Percentiles rank a stretch among this genome's conserved stretches.
phyloP scores from a whole-genome alignment of 2,797 vertebrate species.

The Rhabdomys pumilio region DNA sequence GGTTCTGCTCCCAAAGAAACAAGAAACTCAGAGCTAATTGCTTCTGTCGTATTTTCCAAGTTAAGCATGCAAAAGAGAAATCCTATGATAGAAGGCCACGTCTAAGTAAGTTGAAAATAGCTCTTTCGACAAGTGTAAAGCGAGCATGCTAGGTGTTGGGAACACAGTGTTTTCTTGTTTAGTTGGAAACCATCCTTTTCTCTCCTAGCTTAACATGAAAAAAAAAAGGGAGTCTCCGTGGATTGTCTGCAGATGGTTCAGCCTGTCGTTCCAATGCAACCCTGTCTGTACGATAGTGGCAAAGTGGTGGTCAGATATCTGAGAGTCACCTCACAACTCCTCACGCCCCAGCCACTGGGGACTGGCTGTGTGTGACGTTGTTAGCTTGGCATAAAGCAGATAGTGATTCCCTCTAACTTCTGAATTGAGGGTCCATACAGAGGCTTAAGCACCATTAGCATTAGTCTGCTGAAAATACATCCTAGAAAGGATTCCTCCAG shows the following conservation, averaged over 20 bases:
- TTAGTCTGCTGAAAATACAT: not conserved
- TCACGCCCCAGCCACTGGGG: not conserved
- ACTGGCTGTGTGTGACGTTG: not conserved
- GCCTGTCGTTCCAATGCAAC: not conserved
- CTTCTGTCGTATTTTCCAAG: not conserved
- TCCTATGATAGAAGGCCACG: not conserved
- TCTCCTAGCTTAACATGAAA: not conserved
- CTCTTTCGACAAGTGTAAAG: not conserved
- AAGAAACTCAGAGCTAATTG: too few relatives aligned
- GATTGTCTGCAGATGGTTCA: rapidly evolving
- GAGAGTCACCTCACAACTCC: not conserved
- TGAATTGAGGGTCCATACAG: not conserved
- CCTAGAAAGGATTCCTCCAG: too few relatives aligned
- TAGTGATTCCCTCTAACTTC: not conserved
- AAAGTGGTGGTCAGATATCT: not conserved
- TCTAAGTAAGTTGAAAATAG: conserved; percentile 18
- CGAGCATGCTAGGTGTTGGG: not conserved
- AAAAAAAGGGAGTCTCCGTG: too few relatives aligned
- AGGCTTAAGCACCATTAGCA: not conserved
- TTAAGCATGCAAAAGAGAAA: not conserved
- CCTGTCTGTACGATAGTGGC: not conserved
- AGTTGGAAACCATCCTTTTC: not conserved
- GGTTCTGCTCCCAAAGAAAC: not conserved
- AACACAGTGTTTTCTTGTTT: not conserved
- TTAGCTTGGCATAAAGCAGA: not conserved